Evolutionary conservation across 2,888 invertebrate species (phyloP).

Genomic region (Arctia plantaginis): DNA sequence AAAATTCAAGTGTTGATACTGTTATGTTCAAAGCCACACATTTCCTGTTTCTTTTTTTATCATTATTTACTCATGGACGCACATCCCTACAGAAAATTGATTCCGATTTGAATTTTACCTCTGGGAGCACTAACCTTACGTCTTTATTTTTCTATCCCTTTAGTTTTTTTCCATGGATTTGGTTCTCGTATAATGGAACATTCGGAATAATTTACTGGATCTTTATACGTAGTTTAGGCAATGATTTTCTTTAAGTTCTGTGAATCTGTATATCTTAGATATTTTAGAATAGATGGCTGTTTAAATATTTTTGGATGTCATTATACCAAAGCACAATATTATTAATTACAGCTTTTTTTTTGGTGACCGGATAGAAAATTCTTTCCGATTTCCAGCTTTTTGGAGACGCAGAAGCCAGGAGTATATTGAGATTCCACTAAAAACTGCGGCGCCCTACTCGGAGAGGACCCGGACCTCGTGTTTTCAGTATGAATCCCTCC

Average conservation of each 20-base stretch:
- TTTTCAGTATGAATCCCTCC: too few relatives aligned
- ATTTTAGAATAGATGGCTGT: neutral
- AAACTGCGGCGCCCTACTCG: too few relatives aligned
- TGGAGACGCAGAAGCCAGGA: too few relatives aligned
- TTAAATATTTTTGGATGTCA: neutral
- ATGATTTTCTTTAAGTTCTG: neutral
- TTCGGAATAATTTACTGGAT: slow-evolving; percentile 5
- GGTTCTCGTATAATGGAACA: slow-evolving; percentile 30
- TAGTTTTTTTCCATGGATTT: slow-evolving; percentile 28
- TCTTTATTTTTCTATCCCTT: slow-evolving; percentile 30
- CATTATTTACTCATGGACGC: slow-evolving; percentile 37
- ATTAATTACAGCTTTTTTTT: neutral
- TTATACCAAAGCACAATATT: neutral
- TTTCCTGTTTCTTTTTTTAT: slow-evolving; percentile 10
- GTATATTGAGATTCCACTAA: too few relatives aligned
- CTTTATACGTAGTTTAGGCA: slow-evolving; percentile 2
- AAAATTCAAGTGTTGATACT: neutral
- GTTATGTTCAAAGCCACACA: slow-evolving; percentile 9
- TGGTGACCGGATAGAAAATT: neutral
- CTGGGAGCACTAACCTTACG: slow-evolving; percentile 45
- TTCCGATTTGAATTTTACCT: slow-evolving; percentile 46
- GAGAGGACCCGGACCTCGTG: too few relatives aligned
- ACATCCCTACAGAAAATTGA: slow-evolving; percentile 47
- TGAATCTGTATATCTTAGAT: neutral
- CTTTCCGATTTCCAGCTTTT: too few relatives aligned